Evolutionary conservation across 2,797 vertebrate genomes (phyloP).

Genomic region (Chanos chanos): DNA sequence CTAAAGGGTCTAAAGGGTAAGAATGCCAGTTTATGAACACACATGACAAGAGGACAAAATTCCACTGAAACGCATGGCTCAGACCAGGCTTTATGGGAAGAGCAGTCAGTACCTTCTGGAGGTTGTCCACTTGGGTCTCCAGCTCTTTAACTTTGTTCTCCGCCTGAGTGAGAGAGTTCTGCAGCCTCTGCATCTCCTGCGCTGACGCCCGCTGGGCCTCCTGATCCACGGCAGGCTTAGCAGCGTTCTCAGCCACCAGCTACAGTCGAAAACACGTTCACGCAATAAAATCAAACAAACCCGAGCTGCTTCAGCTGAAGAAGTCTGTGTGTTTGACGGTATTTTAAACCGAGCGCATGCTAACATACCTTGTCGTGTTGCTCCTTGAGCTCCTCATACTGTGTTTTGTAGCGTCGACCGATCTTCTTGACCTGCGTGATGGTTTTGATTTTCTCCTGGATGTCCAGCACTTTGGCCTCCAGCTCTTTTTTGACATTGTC

Average conservation of each 20-base stretch:
- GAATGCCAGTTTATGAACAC: no score
- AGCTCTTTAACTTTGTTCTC: constrained; percentile 72
- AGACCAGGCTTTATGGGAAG: background rate
- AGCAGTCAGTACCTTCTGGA: constrained; percentile 77
- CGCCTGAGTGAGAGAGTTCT: constrained; percentile 77
- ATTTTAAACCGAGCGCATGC: no score
- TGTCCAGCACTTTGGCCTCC: constrained; percentile 79
- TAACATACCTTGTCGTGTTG: constrained; percentile 88
- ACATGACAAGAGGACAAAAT: no score
- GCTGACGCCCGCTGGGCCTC: constrained; percentile 80
- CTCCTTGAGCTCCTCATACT: constrained; percentile 93
- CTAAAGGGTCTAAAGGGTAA: no score
- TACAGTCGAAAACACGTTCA: constrained; percentile 33
- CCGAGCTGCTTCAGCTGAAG: no score
- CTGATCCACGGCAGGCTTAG: constrained; percentile 76
- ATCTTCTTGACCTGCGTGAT: constrained; percentile 98
- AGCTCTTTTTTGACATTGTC: constrained; percentile 80
- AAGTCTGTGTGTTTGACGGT: no score
- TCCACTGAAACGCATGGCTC: no score
- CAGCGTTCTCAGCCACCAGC: constrained; percentile 77
- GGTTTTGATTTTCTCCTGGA: constrained; percentile 86
- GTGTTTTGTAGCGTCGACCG: constrained; percentile 92
- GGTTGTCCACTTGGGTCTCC: constrained; percentile 82
- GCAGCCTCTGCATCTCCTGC: constrained; percentile 85
- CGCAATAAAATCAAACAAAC: background rate